Evolutionary conservation across 2,113 vertebrate species (phyloP).

Genomic region (Psilopogon haemacephalus): DNA sequence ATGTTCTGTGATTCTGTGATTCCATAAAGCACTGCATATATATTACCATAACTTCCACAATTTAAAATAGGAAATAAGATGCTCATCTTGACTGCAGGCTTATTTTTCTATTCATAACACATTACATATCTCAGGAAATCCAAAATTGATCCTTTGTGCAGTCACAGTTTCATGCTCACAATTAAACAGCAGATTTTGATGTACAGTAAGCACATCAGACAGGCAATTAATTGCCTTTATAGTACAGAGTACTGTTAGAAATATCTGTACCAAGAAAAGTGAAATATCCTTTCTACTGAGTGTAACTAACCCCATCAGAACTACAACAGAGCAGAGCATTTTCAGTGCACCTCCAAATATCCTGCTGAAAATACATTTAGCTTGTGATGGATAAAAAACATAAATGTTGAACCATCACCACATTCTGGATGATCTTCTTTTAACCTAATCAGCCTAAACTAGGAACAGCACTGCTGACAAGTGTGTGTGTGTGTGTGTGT

Average conservation of each 20-base stretch:
- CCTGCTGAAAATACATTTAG: constrained; percentile 10
- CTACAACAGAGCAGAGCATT: neutral
- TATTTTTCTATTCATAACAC: constrained; percentile 9
- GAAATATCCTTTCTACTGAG: neutral
- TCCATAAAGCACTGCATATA: neutral
- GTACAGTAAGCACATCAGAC: constrained; percentile 22
- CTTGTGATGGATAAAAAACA: neutral
- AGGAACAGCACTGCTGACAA: neutral
- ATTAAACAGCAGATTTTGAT: constrained; percentile 60
- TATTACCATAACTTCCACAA: constrained; percentile 39
- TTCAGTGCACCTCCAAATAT: neutral
- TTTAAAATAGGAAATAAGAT: constrained; percentile 23
- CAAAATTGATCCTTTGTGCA: constrained; percentile 42
- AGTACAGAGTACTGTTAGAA: neutral
- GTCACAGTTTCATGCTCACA: neutral
- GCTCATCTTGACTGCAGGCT: neutral
- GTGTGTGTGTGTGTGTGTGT: neutral
- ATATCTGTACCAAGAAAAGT: neutral
- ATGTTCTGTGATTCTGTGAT: too few species aligned
- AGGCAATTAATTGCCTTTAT: constrained; percentile 55
- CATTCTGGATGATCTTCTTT: constrained; percentile 11
- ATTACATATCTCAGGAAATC: constrained; percentile 39
- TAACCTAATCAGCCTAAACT: constrained; percentile 28
- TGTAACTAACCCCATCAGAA: constrained; percentile 18
- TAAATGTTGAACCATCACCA: constrained; percentile 12